These are phyloP conservation scores for Indicator indicator DNA, from an alignment of 2,113 vertebrate species.

Conservation along the genomic window DNA sequence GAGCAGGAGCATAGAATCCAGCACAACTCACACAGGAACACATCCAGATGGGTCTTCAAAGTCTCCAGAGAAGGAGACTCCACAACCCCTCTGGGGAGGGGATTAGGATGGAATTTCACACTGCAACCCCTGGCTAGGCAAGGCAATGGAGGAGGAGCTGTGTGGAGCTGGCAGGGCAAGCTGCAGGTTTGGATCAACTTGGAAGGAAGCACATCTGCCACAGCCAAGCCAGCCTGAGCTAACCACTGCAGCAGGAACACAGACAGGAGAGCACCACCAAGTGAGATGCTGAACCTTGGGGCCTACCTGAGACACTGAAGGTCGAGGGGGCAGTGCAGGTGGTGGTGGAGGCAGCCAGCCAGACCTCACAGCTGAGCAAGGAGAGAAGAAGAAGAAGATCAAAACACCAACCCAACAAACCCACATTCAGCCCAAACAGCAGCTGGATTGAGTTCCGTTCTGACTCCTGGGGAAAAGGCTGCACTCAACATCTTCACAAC, in stretches of 20 bases:
- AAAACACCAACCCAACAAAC: not conserved
- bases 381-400: not conserved
- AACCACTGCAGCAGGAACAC: not conserved
- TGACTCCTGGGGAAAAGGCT: not conserved
- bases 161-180: not conserved
- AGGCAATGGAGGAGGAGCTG: not conserved
- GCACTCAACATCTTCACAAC: not conserved
- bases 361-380: constrained; percentile 78
- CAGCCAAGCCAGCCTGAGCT: not conserved
- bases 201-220: not conserved
- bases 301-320: constrained; percentile 86
- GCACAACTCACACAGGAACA: no score
- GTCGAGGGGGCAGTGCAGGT: constrained; percentile 90
- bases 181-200: not conserved
- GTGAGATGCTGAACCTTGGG: not conserved
- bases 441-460: not conserved
- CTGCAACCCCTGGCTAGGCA: not conserved
- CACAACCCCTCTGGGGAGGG: no score
- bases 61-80: no score
- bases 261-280: not conserved
- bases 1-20: no score
- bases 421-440: not conserved
- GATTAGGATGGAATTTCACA: not conserved
- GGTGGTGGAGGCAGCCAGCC: constrained; percentile 87
- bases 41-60: no score